A percentile compares a stretch with the other conserved stretches of the same genome.
These are phyloP conservation scores for Cheumatopsyche charites DNA, from an alignment of 1,140 invertebrate genomes.

Conservation along the genomic window DNA sequence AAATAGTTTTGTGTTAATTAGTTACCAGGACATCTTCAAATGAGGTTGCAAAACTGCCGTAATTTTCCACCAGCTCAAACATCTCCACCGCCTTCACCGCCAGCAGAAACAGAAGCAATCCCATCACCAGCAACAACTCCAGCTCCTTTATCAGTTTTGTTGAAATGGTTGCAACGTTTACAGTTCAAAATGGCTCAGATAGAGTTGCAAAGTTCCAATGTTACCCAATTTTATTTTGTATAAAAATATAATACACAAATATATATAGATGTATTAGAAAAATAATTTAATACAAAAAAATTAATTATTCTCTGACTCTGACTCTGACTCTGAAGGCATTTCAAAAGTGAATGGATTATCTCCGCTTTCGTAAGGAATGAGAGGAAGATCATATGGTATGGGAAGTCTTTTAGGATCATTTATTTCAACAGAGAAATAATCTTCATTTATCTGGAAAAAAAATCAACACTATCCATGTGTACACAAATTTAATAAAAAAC, in stretches of 20 bases:
- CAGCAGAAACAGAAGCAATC: slow-evolving; percentile 45
- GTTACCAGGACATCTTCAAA: slow-evolving; percentile 88
- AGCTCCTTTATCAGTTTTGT: slow-evolving; percentile 55
- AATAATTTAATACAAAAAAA: too few species aligned
- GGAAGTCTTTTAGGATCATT: slow-evolving; percentile 50
- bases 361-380: slow-evolving; percentile 52
- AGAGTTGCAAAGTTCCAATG: slow-evolving; percentile 92
- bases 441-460: slow-evolving; percentile 54
- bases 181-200: slow-evolving; percentile 99
- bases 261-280: too few species aligned
- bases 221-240: slow-evolving; percentile 53
- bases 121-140: slow-evolving; percentile 49
- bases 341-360: slow-evolving; percentile 57
- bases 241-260: too few species aligned
- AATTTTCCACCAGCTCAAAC: slow-evolving; percentile 70
- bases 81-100: slow-evolving; percentile 30
- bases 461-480: not conserved
- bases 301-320: too few species aligned
- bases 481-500: too few species aligned
- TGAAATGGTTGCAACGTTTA: slow-evolving; percentile 89
- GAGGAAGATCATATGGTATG: slow-evolving; percentile 57
- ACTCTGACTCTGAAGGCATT: too few species aligned
- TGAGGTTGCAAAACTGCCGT: slow-evolving; percentile 87
- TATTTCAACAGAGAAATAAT: slow-evolving; percentile 52
- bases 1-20: slow-evolving; percentile 56